Base-by-base conservation (phyloP, 2,113 vertebrate genomes). In the Sebastes fasciatus region DNA sequence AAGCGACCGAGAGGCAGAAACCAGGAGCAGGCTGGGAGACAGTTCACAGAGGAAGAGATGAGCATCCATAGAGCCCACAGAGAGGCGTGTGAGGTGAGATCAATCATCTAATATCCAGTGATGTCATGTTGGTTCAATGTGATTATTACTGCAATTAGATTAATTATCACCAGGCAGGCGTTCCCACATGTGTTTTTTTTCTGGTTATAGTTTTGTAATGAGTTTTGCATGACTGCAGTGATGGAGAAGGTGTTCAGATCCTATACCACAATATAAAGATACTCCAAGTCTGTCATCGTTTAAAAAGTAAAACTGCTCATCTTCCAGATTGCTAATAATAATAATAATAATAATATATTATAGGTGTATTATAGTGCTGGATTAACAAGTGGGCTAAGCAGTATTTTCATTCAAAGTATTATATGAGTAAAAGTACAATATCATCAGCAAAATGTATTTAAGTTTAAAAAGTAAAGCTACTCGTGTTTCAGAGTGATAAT, bases 61-160 rank as follows among this genome's bases (percentile, higher is more conserved):
- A 3, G 19, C 57, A 89, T 95, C 66, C 79, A 93, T 8, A 80
- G 45, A 14, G 42, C 74, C 60, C 95, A 96, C 48, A 69, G 55
- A 77, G 77, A 94, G 58, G 94, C 95, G 0, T 96, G 95, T 72
- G 80, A 93, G 94, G 95, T 96, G 82, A 90, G 85, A 68, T 8
- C 16, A 48, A 19, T 64, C 74, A 43, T 14, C 0, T 14, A 0
- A 1, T 4, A 57, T 58, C 34, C 63, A 55, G 2, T 69, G 1
- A 13, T 54, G 52, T 57, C 77, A 46, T 57, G 51, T 67, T 8
- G 16, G 26, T 19, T 57, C 57, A 16, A 23, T 72, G 42, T 46
- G 66, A 58, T 67, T 11, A 58, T 67, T 11, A 58, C 14, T 13
- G 19, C 14, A 12, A 42, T 60, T 6, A 42, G 64, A 85, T 83